These are phyloP conservation scores for Miniopterus natalensis DNA, from an alignment of 2,113 vertebrate species.

Conservation along the genomic window DNA sequence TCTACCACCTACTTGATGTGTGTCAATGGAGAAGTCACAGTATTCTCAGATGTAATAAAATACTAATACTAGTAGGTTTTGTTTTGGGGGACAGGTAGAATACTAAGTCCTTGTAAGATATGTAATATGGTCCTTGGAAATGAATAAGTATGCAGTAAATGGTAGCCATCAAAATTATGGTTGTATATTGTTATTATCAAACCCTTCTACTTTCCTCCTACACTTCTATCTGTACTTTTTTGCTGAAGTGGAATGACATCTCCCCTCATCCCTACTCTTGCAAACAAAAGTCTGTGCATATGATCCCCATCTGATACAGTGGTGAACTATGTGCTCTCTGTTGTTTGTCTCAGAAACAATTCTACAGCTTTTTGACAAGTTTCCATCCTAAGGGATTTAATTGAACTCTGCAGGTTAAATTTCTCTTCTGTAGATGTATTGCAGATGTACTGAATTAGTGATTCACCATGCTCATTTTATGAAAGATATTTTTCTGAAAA, in stretches of 20 bases:
- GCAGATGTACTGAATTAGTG: constrained; percentile 7
- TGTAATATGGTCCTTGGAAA: not conserved
- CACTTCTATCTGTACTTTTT: not conserved
- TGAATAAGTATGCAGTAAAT: not conserved
- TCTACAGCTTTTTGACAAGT: constrained; percentile 39
- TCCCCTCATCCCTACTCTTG: not conserved
- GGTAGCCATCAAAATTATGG: not conserved
- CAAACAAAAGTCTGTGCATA: not conserved
- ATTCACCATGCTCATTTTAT: not conserved
- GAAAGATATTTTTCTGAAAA: constrained; percentile 35
- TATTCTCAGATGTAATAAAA: not conserved
- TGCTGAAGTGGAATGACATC: not conserved
- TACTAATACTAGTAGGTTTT: not conserved
- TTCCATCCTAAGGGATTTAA: constrained; percentile 56
- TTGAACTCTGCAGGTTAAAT: constrained; percentile 71
- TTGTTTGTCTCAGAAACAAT: constrained; percentile 59
- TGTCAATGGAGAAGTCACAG: not conserved
- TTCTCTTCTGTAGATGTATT: constrained; percentile 43
- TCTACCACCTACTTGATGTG: not conserved
- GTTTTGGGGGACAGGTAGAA: not conserved
- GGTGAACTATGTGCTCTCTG: constrained; percentile 11
- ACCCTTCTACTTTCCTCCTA: not conserved
- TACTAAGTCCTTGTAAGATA: not conserved
- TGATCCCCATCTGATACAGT: not conserved
- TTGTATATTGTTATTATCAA: not conserved